Percentiles rank a stretch among this genome's conserved stretches.
These are phyloP conservation scores for Cuculus canorus DNA, from an alignment of 2,797 vertebrate species.

Conservation along the genomic window DNA sequence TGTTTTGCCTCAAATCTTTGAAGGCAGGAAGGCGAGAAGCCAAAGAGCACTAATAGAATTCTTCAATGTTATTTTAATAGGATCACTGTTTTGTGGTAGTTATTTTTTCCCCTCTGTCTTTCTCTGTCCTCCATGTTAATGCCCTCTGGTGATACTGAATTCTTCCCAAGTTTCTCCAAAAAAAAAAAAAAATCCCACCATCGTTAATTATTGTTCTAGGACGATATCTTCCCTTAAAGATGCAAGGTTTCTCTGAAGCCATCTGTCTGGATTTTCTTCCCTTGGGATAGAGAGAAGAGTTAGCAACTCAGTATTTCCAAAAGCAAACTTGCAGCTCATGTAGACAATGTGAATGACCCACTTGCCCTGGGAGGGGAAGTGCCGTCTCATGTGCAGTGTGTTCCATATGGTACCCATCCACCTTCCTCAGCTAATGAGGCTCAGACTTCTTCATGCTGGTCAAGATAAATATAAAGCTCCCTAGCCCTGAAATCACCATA, in stretches of 20 bases:
- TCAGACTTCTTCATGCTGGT: conserved; percentile 21
- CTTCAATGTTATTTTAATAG: conserved; percentile 68
- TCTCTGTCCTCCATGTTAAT: conserved; percentile 56
- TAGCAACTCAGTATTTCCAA: conserved; percentile 37
- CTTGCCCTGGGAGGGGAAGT: conserved; percentile 44
- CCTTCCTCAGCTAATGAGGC: conserved; percentile 41
- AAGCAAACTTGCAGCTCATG: neutral
- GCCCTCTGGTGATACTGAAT: conserved; percentile 56
- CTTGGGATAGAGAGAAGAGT: conserved; percentile 18
- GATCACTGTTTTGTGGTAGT: conserved; percentile 37
- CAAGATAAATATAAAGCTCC: conserved; percentile 59
- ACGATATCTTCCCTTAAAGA: conserved; percentile 32
- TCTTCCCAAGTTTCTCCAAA: conserved; percentile 32
- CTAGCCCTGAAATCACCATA: conserved; percentile 30
- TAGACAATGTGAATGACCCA: conserved; percentile 47
- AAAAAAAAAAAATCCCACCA: neutral
- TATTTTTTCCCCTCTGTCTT: conserved; percentile 41
- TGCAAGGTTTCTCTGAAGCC: conserved; percentile 52
- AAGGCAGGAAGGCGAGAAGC: conserved; percentile 29
- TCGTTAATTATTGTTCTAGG: conserved; percentile 39
- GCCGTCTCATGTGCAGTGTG: neutral
- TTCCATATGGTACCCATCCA: conserved; percentile 42
- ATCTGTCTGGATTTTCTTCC: conserved; percentile 41
- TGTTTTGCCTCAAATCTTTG: neutral
- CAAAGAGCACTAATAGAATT: conserved; percentile 68